Evolutionary conservation across 2,888 invertebrate genomes (phyloP), one percentile per base, ranked within the genome.

Genomic region (Tanytarsus gracilentus): DNA sequence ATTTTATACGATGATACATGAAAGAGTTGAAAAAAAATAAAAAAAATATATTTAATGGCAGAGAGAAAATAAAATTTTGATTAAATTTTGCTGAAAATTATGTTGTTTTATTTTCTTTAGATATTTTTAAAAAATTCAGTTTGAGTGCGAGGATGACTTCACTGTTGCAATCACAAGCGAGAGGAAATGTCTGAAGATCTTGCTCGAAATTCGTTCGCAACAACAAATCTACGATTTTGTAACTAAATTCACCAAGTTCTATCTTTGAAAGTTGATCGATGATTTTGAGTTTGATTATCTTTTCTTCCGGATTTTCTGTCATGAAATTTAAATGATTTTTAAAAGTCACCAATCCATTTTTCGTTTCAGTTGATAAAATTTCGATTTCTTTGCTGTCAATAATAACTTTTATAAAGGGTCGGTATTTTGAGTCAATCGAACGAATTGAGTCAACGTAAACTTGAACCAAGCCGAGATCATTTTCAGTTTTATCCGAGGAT

Each of bases 1-100:
- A 58, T 58, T 58, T 58, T 58, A 48, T 58, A 58, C 58, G 58
- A 58, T 25, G 18, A n/a, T 16, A 16, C n/a, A 26, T 26, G 27
- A 49, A 49, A 49, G 25, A 26, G n/a, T 9, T 26, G n/a, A 49
- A 25, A 49, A 49, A 49, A 18, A 11, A 11, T 11, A 16, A 49
- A 49, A 11, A 49, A 49, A 49, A 26, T 18, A 18, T 44, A 23
- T 23, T 14, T 40, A 40, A 56, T 56, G 55, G 55, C 40, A 56
- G 55, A 40, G 16, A 30, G 16, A 44, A 58, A 56, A 40, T 30
- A 58, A 55, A 58, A 27, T 29, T 58, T 40, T 16, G 30, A 29
- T 9, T 9, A 29, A 50, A 29, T 23, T 23, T 21, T 29, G 29
- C 6, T 29, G 9, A 29, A 33, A 33, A 33, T 33, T 33, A 4